Percentiles rank a stretch among this genome's conserved stretches.
Conservation (phyloP, 2,797 vertebrate species). For the Lagorchestes hirsutus region DNA sequence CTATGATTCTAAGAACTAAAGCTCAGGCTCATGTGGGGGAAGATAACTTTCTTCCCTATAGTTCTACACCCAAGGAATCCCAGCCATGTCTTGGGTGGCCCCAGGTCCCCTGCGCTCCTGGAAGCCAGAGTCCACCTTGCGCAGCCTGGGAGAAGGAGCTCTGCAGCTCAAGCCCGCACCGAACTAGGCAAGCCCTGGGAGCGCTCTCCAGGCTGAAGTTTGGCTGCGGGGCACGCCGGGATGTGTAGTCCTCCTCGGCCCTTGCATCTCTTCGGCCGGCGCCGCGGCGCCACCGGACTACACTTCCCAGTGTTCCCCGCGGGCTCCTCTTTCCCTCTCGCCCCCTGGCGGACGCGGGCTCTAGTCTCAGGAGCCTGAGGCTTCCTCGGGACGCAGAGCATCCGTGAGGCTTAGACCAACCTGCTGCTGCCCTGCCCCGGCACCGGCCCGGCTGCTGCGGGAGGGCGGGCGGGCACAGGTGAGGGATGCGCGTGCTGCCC, state of each 20-base stretch:
- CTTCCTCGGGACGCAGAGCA: neutral
- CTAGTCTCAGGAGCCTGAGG: neutral
- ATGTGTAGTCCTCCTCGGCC: neutral
- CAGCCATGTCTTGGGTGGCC: no score
- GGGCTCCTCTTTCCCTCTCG: neutral
- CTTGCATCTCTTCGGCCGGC: neutral
- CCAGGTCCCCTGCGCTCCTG: neutral
- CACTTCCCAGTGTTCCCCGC: neutral
- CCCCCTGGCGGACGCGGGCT: neutral
- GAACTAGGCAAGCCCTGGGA: no score
- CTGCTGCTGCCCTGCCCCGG: constrained; percentile 2
- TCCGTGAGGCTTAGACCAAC: neutral
- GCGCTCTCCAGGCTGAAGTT: no score
- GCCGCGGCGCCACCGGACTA: neutral
- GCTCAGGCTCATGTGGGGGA: no score
- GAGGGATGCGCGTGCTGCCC: neutral
- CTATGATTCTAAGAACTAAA: no score
- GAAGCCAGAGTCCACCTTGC: neutral
- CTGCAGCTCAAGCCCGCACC: neutral
- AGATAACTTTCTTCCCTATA: no score
- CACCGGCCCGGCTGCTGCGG: neutral
- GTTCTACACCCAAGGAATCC: no score
- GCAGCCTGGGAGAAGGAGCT: neutral
- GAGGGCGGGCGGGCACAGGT: neutral
- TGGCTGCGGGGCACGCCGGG: neutral